Percentiles rank a stretch among this genome's conserved stretches.
Evolutionary conservation across 2,113 vertebrate species (phyloP).

Genomic region (Embiotoca jacksoni): DNA sequence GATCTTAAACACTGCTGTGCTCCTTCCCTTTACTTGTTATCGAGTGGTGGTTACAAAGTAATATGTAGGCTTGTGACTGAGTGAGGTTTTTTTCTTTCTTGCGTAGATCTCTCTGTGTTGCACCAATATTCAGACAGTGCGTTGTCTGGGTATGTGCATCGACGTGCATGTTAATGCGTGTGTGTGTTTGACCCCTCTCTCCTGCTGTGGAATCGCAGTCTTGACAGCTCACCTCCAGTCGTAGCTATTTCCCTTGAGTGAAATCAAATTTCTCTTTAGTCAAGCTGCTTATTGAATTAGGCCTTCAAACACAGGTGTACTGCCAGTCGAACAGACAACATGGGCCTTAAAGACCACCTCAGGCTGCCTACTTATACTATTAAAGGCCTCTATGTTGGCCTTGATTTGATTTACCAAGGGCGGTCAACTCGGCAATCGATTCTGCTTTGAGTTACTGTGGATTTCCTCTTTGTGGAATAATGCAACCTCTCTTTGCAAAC

Average conservation of each 20-base stretch:
- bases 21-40: slow-evolving; percentile 38
- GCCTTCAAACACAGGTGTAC: slow-evolving; percentile 71
- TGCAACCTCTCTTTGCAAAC: slow-evolving; percentile 50
- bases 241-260: slow-evolving; percentile 43
- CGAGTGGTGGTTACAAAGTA: slow-evolving; percentile 1
- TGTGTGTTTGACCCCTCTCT: slow-evolving; percentile 11
- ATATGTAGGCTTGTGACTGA: slow-evolving; percentile 12
- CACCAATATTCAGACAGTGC: not conserved
- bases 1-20: slow-evolving; percentile 22
- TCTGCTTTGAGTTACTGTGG: slow-evolving; percentile 69
- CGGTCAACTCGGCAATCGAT: slow-evolving; percentile 75
- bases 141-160: slow-evolving; percentile 6
- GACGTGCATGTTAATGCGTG: slow-evolving; percentile 14
- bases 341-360: slow-evolving; percentile 71
- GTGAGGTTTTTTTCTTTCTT: slow-evolving; percentile 17
- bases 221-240: slow-evolving; percentile 56
- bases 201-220: slow-evolving; percentile 32
- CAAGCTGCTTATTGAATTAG: slow-evolving; percentile 76
- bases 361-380: slow-evolving; percentile 70
- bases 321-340: slow-evolving; percentile 70
- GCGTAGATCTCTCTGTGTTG: slow-evolving; percentile 4
- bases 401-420: slow-evolving; percentile 78
- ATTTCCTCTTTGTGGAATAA: slow-evolving; percentile 71
- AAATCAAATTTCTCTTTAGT: slow-evolving; percentile 76
- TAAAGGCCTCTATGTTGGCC: slow-evolving; percentile 73